phyloP scores from a whole-genome alignment of 2,888 invertebrate species.

The Frankliniella fusca region DNA sequence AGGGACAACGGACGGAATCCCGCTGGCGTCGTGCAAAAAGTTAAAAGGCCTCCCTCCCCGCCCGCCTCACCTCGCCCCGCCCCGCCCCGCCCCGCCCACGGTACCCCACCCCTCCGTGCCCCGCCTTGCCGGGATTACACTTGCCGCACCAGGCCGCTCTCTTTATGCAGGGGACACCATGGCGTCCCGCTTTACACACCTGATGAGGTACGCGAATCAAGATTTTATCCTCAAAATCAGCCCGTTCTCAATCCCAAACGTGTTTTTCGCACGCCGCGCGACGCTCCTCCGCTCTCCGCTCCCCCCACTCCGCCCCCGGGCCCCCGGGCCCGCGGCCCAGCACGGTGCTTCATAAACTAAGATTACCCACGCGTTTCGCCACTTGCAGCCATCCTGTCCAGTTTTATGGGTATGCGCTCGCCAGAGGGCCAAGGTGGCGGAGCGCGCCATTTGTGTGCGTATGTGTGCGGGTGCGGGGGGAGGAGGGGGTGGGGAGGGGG shows the following conservation, averaged over 20 bases:
- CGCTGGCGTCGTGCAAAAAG: too few species aligned
- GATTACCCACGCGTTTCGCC: conserved; percentile 14
- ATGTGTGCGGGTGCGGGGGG: background rate
- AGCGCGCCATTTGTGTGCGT: background rate
- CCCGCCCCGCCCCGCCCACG: background rate
- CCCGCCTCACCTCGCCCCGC: background rate
- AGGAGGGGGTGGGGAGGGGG: too few species aligned
- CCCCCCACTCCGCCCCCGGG: background rate
- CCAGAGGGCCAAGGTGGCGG: background rate
- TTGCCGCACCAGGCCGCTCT: background rate
- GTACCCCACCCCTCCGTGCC: background rate
- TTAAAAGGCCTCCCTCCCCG: background rate
- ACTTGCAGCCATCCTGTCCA: conserved; percentile 19
- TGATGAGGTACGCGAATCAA: conserved; percentile 24
- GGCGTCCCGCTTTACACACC: conserved; percentile 12
- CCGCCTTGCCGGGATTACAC: background rate
- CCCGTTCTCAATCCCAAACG: conserved; percentile 8
- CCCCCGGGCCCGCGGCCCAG: background rate
- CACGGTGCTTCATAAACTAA: conserved; percentile 17
- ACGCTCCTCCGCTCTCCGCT: background rate
- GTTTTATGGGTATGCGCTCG: conserved; percentile 14
- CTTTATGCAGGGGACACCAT: background rate
- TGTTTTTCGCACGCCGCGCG: conserved; percentile 3
- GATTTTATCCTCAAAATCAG: conserved; percentile 15
- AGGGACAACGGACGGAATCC: too few species aligned